Conservation (phyloP, 2,113 vertebrate species). For the Aegypius monachus region DNA sequence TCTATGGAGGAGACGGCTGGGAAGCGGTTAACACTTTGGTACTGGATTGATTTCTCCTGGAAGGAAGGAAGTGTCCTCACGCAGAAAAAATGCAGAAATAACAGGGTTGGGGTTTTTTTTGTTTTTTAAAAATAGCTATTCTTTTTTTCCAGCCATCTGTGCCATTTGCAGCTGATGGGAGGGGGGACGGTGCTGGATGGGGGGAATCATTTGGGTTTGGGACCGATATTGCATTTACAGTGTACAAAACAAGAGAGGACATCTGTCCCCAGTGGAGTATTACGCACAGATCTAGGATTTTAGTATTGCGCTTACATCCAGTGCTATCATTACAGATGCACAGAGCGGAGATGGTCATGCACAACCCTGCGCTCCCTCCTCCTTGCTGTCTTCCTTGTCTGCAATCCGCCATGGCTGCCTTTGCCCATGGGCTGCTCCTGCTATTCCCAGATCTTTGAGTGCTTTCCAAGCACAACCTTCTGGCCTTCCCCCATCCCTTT, state of each 20-base stretch:
- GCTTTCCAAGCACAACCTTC: background rate
- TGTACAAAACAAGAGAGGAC: slow-evolving; percentile 44
- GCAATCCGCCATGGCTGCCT: background rate
- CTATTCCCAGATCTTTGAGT: background rate
- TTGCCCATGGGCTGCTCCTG: background rate
- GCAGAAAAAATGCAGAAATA: slow-evolving; percentile 59
- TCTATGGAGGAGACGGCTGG: background rate
- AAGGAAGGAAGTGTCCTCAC: slow-evolving; percentile 65
- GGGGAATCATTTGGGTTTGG: slow-evolving; percentile 24
- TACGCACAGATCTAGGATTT: slow-evolving; percentile 12
- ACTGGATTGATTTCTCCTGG: slow-evolving; percentile 48
- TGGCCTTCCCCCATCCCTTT: background rate
- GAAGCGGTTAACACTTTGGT: slow-evolving; percentile 40
- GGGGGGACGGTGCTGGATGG: background rate
- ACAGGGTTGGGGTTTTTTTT: background rate
- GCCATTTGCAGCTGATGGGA: slow-evolving; percentile 51
- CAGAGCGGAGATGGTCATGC: background rate
- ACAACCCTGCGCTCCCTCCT: background rate
- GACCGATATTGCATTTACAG: background rate
- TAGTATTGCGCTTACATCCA: background rate
- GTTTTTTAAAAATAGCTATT: slow-evolving; percentile 30
- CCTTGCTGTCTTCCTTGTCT: background rate
- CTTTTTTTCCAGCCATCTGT: slow-evolving; percentile 47
- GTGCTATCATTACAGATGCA: background rate
- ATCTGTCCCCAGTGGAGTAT: slow-evolving; percentile 40